Base-by-base conservation (phyloP, 2,113 vertebrate genomes). In the Odocoileus virginianus region DNA sequence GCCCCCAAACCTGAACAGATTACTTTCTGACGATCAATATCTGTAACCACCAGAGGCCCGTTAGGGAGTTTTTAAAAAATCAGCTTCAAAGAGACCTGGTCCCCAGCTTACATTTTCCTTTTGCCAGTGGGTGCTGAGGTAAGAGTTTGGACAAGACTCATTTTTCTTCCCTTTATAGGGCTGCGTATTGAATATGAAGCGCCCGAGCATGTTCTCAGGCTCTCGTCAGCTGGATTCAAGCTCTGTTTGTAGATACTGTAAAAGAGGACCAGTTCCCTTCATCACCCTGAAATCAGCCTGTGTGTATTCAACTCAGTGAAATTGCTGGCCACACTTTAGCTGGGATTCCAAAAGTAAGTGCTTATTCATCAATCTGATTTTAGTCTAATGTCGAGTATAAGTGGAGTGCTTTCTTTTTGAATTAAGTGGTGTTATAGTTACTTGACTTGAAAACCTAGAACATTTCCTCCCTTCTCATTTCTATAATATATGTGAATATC, bases 11-110 rank as follows among this genome's bases (percentile, higher is more conserved):
- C 99, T 96, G 98, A 99, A 99, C 99, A 99, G 99, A 99, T 99
- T 99, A 99, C 99, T 99, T 99, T 99, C 99, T 99, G 98, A 98
- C 98, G 97, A 99, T 99, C 99, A 99, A 99, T 99, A 99, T 99
- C 99, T 98, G 98, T 98, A 98, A 99, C 98, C 99, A 99, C 99
- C 98, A 99, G 99, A 99, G 99, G 99, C 99, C 99, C 99, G 98
- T 99, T 99, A 98, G 98, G 99, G 98, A 98, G 96, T 97, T 99
- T 97, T 97, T 85, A 61, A 98, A 97, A 98, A 91, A 85, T 94
- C 98, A 96, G 97, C 98, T 98, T 99, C 99, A 99, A 98, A 99
- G 98, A 99, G 98, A 98, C 97, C 96, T 95, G 96, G 98, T 99
- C 98, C 98, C 98, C 96, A 98, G 98, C 98, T 98, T 98, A 98